phyloP scores from a whole-genome alignment of 2,113 vertebrate species.

The Onychostoma macrolepis region DNA sequence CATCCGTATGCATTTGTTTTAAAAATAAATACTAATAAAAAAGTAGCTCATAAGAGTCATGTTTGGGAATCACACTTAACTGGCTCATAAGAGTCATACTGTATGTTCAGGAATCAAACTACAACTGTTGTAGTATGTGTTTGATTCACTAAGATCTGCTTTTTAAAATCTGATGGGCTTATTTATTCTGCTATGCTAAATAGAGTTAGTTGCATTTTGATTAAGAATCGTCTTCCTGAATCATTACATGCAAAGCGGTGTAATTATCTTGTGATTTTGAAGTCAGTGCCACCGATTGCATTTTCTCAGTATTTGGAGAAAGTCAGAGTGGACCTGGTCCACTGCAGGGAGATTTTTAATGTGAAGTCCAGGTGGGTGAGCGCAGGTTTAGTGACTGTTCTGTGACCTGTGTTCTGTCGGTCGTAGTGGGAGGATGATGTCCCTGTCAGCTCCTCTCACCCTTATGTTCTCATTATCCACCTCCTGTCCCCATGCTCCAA shows the following conservation, averaged over 20 bases:
- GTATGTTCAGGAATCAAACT: neutral
- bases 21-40: no score
- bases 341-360: constrained; percentile 12
- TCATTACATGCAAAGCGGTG: neutral
- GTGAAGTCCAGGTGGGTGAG: constrained; percentile 50
- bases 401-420: constrained; percentile 49
- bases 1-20: no score
- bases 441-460: constrained; percentile 56
- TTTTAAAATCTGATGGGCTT: neutral
- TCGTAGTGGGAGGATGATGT: constrained; percentile 55
- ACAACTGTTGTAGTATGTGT: neutral
- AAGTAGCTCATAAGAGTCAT: neutral
- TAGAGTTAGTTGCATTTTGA: neutral
- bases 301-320: neutral
- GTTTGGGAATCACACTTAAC: neutral
- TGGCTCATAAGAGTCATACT: no score
- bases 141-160: neutral
- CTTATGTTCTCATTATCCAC: constrained; percentile 55
- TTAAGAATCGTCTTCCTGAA: neutral
- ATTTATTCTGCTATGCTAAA: neutral
- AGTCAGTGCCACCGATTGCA: neutral
- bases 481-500: constrained; percentile 33
- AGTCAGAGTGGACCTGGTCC: constrained; percentile 3
- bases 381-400: constrained; percentile 48
- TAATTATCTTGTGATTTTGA: constrained; percentile 15